Evolutionary conservation across 64 coral and sea anemone species (phyloP).

Genomic region (Anthopleura sola): DNA sequence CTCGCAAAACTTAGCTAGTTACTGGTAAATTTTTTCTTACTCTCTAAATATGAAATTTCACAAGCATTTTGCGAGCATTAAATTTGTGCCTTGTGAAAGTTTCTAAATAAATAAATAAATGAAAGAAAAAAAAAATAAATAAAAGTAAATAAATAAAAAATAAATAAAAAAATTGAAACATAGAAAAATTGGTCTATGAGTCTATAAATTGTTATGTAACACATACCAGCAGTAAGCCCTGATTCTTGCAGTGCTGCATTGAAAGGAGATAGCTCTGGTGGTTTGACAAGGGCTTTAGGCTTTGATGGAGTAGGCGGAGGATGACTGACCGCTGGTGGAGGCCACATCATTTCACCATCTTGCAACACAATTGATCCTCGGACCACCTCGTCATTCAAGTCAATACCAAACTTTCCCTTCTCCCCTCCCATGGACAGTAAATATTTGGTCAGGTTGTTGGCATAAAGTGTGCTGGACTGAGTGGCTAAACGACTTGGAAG

Average conservation of each 20-base stretch:
- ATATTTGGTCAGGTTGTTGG: conserved; percentile 96
- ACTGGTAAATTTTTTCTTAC: no score
- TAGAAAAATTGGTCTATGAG: no score
- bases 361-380: conserved; percentile 94
- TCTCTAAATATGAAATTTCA: no score
- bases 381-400: conserved; percentile 92
- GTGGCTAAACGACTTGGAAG: conserved; percentile 92
- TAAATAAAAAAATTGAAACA: no score
- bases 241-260: conserved; percentile 69
- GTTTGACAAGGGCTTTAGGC: conserved; percentile 61
- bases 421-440: conserved; percentile 82
- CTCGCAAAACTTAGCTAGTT: no score
- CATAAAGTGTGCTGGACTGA: conserved; percentile 93
- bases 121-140: no score
- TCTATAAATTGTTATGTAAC: no score
- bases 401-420: conserved; percentile 90
- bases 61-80: no score
- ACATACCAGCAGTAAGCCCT: conserved; percentile 84
- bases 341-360: conserved; percentile 95
- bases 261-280: conserved; percentile 78
- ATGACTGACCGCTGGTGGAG: conserved; percentile 55
- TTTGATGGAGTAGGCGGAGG: conserved; percentile 74
- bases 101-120: no score
- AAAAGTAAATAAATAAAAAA: no score
- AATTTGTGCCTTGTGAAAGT: no score